phyloP scores from a whole-genome alignment of 2,888 invertebrate genomes.

The Noctua janthe region DNA sequence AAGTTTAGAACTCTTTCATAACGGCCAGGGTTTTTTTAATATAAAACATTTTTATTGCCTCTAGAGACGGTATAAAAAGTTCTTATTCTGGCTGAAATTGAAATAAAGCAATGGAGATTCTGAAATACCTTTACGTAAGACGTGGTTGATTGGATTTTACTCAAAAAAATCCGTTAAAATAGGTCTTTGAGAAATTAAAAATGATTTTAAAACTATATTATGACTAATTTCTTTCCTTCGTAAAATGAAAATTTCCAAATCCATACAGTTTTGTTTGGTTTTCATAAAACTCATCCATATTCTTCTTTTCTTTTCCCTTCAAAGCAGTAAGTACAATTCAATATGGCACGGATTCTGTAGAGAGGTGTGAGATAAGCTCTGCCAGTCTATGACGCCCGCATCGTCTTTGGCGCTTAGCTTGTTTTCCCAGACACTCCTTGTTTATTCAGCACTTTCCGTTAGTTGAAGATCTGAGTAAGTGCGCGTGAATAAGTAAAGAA shows the following conservation, averaged over 20 bases:
- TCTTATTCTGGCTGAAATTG: slow-evolving; percentile 2
- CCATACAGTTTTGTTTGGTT: no score
- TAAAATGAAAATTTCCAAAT: no score
- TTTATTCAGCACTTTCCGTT: slow-evolving; percentile 39
- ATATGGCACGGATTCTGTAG: slow-evolving; percentile 22
- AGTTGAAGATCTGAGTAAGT: slow-evolving; percentile 25
- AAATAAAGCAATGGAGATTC: slow-evolving; percentile 1
- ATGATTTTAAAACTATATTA: neutral
- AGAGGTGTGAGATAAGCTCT: slow-evolving; percentile 34
- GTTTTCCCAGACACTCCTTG: slow-evolving; percentile 29
- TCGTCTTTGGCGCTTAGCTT: slow-evolving; percentile 25
- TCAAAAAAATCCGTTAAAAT: neutral
- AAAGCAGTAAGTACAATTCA: slow-evolving; percentile 31
- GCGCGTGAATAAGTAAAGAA: slow-evolving; percentile 33
- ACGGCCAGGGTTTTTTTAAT: slow-evolving; percentile 1
- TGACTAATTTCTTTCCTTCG: no score
- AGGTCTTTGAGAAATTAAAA: neutral
- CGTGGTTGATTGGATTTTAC: neutral
- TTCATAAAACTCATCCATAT: neutral
- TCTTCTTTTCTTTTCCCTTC: slow-evolving; percentile 7
- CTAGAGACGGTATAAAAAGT: neutral
- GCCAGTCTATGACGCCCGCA: slow-evolving; percentile 25
- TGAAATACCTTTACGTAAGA: neutral
- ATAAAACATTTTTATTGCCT: slow-evolving; percentile 27
- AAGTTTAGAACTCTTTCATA: slow-evolving; percentile 22